Evolutionary conservation across 2,113 vertebrate species (phyloP).

Genomic region (Pterocles burchelli): DNA sequence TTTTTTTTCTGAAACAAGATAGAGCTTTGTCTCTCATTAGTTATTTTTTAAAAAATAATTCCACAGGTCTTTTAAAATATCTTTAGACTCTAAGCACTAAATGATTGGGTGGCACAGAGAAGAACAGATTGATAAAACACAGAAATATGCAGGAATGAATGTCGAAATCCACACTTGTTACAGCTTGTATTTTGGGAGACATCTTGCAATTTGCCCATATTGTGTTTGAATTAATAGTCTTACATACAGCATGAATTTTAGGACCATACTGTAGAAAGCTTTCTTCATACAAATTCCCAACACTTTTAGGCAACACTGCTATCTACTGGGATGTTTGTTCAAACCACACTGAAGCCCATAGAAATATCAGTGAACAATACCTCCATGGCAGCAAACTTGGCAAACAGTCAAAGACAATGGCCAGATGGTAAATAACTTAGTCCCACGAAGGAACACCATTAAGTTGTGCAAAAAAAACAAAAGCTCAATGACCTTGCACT

Average conservation of each 20-base stretch:
- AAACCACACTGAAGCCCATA: neutral
- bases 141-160: neutral
- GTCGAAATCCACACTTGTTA: neutral
- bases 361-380: neutral
- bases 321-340: neutral
- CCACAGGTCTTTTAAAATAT: neutral
- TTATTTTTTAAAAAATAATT: neutral
- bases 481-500: neutral
- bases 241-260: neutral
- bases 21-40: neutral
- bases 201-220: slow-evolving; percentile 14
- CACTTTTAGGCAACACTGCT: neutral
- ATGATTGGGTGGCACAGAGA: neutral
- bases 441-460: accelerated
- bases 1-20: neutral
- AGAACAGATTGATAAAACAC: neutral
- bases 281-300: neutral
- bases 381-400: neutral
- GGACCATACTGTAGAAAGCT: neutral
- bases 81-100: neutral
- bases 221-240: slow-evolving; percentile 17
- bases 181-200: neutral
- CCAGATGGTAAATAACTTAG: neutral
- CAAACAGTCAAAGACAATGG: neutral
- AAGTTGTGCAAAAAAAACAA: neutral